Percentiles rank a stretch among this genome's conserved stretches.
phyloP scores from a whole-genome alignment of 2,888 invertebrate species.

The Orthonevra nobilis region DNA sequence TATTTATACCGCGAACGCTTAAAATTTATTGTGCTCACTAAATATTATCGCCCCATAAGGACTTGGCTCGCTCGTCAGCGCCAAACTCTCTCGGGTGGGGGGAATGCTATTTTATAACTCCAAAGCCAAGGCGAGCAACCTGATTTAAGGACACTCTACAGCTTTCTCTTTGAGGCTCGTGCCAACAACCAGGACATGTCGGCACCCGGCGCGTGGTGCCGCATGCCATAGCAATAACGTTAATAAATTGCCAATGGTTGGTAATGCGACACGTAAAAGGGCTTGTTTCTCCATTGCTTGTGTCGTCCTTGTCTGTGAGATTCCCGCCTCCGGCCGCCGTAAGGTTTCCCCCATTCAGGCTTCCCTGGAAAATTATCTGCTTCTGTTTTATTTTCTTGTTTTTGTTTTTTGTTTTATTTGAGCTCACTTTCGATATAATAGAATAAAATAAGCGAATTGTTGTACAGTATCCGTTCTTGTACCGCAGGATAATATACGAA shows the following conservation, averaged over 20 bases:
- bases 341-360: too few species aligned
- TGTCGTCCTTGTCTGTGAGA: not conserved
- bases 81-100: not conserved
- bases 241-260: slow-evolving; percentile 30
- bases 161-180: not conserved
- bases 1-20: slow-evolving; percentile 16
- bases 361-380: too few species aligned
- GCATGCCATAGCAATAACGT: slow-evolving; percentile 15
- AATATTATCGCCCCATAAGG: slow-evolving; percentile 40
- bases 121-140: not conserved
- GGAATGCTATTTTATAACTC: slow-evolving; percentile 12
- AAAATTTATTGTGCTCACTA: slow-evolving; percentile 43
- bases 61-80: not conserved
- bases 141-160: slow-evolving; percentile 1
- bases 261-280: slow-evolving; percentile 25
- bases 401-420: not conserved
- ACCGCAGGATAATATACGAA: slow-evolving; percentile 9
- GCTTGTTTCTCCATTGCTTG: slow-evolving; percentile 15
- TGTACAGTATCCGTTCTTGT: slow-evolving; percentile 2
- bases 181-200: not conserved
- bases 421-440: slow-evolving; percentile 12
- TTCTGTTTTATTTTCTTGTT: too few species aligned
- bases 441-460: slow-evolving; percentile 22
- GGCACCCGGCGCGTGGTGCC: not conserved
- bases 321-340: too few species aligned